A percentile compares a stretch with the other conserved stretches of the same genome.
Evolutionary conservation across 2,888 invertebrate genomes (phyloP).

Genomic region (Leptinotarsa haldemani): DNA sequence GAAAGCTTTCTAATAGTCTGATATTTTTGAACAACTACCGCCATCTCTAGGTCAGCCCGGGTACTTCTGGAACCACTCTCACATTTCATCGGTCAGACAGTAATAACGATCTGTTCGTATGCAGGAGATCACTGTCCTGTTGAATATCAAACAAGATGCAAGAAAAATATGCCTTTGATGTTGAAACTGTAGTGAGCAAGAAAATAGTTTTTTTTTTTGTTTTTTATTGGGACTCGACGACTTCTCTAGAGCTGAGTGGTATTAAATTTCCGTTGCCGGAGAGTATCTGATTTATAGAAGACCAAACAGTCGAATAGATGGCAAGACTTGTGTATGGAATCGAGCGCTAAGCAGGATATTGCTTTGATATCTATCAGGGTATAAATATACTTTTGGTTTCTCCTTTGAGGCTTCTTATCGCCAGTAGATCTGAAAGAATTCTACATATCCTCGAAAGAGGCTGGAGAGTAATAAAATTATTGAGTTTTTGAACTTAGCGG

Average conservation of each 20-base stretch:
- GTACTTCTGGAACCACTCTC: too few relatives aligned
- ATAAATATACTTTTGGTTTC: neutral
- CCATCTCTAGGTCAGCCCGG: too few relatives aligned
- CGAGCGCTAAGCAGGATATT: neutral
- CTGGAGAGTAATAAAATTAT: too few relatives aligned
- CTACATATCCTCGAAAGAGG: too few relatives aligned
- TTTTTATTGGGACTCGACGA: constrained; percentile 11
- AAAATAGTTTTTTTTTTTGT: constrained; percentile 21
- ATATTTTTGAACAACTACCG: too few relatives aligned
- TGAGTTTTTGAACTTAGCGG: too few relatives aligned
- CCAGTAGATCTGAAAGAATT: too few relatives aligned
- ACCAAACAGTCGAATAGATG: neutral
- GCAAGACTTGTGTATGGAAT: neutral
- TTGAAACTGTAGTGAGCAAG: constrained; percentile 14
- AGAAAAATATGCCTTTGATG: constrained; percentile 18
- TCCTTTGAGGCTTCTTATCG: too few relatives aligned
- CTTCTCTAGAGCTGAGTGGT: neutral
- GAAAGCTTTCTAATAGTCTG: too few relatives aligned
- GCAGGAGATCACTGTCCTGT: neutral
- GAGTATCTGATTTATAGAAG: neutral
- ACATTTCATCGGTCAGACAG: too few relatives aligned
- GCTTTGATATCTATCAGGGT: neutral
- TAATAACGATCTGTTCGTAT: too few relatives aligned
- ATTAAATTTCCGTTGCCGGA: constrained; percentile 2
- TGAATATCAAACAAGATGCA: constrained; percentile 9